Conservation (phyloP, 2,888 invertebrate species). For the Parnassius orleans region DNA sequence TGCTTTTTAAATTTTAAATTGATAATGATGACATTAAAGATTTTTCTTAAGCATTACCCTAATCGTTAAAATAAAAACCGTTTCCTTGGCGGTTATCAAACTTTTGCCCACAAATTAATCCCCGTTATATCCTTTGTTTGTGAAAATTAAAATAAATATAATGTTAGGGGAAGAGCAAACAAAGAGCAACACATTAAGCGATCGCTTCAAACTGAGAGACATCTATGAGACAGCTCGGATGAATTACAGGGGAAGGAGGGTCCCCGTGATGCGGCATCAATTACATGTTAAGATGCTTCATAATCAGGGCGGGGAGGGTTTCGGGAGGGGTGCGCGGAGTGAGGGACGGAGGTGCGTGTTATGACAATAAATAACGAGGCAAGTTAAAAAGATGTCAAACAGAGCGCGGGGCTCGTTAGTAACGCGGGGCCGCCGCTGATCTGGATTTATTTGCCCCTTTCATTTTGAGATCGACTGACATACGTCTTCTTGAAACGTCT, state of each 20-base stretch:
- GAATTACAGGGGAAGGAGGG: constrained; percentile 22
- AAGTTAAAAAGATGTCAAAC: constrained; percentile 51
- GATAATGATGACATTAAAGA: too few species aligned
- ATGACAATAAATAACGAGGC: constrained; percentile 49
- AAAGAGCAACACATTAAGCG: constrained; percentile 1
- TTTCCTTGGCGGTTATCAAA: too few species aligned
- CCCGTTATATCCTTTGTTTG: too few species aligned
- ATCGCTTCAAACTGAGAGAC: not conserved
- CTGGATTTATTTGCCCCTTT: constrained; percentile 2
- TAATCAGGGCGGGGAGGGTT: constrained; percentile 4
- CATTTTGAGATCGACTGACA: not conserved
- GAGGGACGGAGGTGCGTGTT: constrained; percentile 33
- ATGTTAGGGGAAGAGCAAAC: not conserved
- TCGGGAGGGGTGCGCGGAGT: constrained; percentile 6
- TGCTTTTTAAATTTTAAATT: too few species aligned
- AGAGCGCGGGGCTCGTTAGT: constrained; percentile 29
- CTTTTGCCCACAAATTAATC: too few species aligned
- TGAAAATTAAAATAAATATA: not conserved
- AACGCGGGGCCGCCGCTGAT: constrained; percentile 12
- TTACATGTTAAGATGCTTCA: constrained; percentile 17
- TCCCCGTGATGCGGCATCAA: constrained; percentile 26
- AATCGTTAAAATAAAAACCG: too few species aligned
- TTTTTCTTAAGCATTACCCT: too few species aligned
- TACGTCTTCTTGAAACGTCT: not conserved
- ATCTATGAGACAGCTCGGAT: constrained; percentile 17